Evolutionary conservation across 1,140 invertebrate genomes (phyloP).

Genomic region (Ladona fulva): DNA sequence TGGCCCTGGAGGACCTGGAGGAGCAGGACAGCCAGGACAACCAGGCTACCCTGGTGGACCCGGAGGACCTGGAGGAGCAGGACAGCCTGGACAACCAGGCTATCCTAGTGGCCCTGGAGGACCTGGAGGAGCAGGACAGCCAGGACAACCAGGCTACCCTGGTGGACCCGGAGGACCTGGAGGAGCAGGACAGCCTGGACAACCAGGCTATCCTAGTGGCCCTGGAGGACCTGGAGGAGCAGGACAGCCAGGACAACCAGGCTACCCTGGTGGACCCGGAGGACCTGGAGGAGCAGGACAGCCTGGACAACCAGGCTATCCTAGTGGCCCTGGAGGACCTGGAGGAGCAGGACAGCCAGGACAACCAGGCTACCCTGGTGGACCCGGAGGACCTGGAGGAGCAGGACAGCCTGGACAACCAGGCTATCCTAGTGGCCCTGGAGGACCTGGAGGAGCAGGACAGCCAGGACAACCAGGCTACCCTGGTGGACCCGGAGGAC

Average conservation of each 20-base stretch:
- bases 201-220: conserved; percentile 13
- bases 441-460: background rate
- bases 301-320: too few relatives aligned
- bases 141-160: background rate
- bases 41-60: conserved; percentile 24
- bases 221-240: conserved; percentile 24
- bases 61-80: background rate
- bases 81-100: conserved; percentile 23
- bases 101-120: conserved; percentile 26
- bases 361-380: background rate
- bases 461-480: conserved; percentile 12
- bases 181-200: background rate
- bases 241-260: background rate
- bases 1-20: conserved; percentile 13
- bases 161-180: conserved; percentile 12
- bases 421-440: conserved; percentile 15
- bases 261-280: background rate
- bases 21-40: background rate
- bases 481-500: background rate
- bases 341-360: conserved; percentile 13
- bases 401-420: conserved; percentile 21
- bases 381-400: background rate
- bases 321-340: conserved; percentile 10
- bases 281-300: background rate
- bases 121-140: background rate